These are phyloP conservation scores for Chrysotoxum bicinctum DNA, from an alignment of 2,888 invertebrate species.

Conservation along the genomic window DNA sequence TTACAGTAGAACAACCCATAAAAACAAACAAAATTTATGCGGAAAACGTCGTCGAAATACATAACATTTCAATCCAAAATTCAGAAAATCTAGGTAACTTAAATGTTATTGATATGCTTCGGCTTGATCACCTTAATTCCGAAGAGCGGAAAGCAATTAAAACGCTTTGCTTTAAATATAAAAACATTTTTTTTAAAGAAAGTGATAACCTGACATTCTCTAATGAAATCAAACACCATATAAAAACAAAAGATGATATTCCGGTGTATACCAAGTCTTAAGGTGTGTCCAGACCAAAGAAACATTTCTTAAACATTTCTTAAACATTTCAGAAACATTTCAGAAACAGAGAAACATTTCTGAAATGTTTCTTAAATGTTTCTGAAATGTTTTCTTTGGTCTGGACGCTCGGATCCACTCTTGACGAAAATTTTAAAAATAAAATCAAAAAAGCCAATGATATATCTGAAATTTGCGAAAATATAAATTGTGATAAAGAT, in stretches of 20 bases:
- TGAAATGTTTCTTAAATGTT: no score
- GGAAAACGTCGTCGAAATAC: constrained; percentile 10
- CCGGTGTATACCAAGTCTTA: constrained; percentile 38
- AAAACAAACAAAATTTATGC: constrained; percentile 11
- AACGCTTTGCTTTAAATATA: constrained; percentile 1
- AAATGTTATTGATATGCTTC: constrained; percentile 4
- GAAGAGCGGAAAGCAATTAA: constrained; percentile 3
- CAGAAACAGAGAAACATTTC: no score
- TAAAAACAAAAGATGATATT: constrained; percentile 2
- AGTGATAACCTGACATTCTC: background rate
- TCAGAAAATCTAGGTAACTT: background rate
- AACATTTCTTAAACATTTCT: no score
- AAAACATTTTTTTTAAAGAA: constrained; percentile 11
- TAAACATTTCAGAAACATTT: no score
- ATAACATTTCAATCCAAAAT: constrained; percentile 21
- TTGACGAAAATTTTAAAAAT: no score
- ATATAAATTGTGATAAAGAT: no score
- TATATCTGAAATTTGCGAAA: no score
- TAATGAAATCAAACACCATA: background rate
- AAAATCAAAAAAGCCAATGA: no score
- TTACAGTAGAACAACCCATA: constrained; percentile 58
- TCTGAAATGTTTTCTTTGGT: no score
- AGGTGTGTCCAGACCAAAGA: no score
- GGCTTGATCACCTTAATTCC: constrained; percentile 1
- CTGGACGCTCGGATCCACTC: no score